These are phyloP conservation scores for Notolabrus celidotus DNA, from an alignment of 2,797 vertebrate genomes.

Conservation along the genomic window DNA sequence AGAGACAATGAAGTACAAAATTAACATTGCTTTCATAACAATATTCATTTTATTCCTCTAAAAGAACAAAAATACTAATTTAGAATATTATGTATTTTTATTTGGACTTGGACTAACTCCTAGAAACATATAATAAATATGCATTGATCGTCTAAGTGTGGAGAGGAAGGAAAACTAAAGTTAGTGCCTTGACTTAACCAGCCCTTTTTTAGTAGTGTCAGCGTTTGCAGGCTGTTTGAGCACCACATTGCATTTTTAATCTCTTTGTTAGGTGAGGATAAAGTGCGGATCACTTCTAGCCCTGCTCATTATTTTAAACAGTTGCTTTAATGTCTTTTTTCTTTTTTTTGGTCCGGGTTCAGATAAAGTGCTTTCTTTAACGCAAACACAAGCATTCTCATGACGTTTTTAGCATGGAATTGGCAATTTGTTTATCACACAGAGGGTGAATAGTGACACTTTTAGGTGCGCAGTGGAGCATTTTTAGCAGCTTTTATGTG, in stretches of 20 bases:
- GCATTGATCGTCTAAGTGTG: conserved; percentile 32
- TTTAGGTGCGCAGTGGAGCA: conserved; percentile 39
- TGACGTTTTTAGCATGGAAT: conserved; percentile 62
- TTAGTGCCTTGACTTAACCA: conserved; percentile 68
- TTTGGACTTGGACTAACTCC: conserved; percentile 36
- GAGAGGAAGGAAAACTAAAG: conserved; percentile 57
- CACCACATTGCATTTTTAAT: conserved; percentile 81
- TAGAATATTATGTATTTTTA: conserved; percentile 30
- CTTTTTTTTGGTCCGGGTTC: conserved; percentile 12
- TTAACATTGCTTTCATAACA: conserved; percentile 27
- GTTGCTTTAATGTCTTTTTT: conserved; percentile 60
- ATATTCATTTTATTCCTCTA: conserved; percentile 14
- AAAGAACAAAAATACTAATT: conserved; percentile 35
- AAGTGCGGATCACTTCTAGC: conserved; percentile 71
- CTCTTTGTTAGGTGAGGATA: conserved; percentile 78
- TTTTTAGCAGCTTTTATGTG: conserved; percentile 21
- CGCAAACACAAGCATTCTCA: conserved; percentile 47
- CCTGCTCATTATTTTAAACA: conserved; percentile 78
- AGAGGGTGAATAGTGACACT: conserved; percentile 42
- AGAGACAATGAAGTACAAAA: conserved; percentile 32
- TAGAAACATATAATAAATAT: conserved; percentile 28
- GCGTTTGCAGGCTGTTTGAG: conserved; percentile 68
- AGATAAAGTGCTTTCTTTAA: conserved; percentile 62
- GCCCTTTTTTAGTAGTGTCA: conserved; percentile 75
- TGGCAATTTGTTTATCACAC: conserved; percentile 53